Evolutionary conservation across 2,113 vertebrate species (phyloP), one percentile per base, ranked within the genome.

Genomic region (Pangasianodon gigas): DNA sequence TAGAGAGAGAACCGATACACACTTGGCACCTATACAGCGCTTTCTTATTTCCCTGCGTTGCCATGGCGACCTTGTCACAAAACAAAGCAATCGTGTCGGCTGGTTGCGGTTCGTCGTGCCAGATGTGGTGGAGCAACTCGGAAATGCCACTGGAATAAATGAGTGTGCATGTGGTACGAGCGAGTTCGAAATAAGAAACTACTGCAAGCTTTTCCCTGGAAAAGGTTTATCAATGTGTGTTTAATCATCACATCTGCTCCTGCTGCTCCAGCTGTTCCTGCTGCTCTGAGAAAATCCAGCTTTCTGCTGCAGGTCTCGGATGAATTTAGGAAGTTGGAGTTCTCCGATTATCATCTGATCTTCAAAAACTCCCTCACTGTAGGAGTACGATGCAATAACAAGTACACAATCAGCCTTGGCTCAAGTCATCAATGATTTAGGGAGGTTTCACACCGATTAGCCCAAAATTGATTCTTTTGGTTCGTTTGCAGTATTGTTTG

Each of bases 121-220:
- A 89, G 82, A 89, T 89, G 88, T 89, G 80, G 71, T 16, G 32
- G 37, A 65, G 54, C 9, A 2, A 87, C 56, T 18, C 26, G 24
- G 13, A 62, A 37, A 87, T 1, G 7, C 37, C 24, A 56, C 19
- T 60, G 54, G 32, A 84, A 58, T 41, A 83, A 83, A 83, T 19
- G 81, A 21, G 52, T 2, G 7, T 52, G 48, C 13, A 46, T 3
- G 4, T 9, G 14, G 7, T 77, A 77, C 41, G 41, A 11, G 41
- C 13, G n/a, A 77, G 65, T 14, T 13, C 11, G 0, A 11, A 77
- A 46, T 26, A 26, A 48, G 26, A 32, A 54, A 21, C 80, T 56
- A 10, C 52, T 2, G 32, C 51, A 7, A 32, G 29, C 14, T 16
- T 80, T 11, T 48, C 0, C 3, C 4, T 24, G 75, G 24, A 11